Evolutionary conservation across 2,888 invertebrate species (phyloP), one percentile per base, ranked within the genome.

Genomic region (Hemicrepidius hirtus): DNA sequence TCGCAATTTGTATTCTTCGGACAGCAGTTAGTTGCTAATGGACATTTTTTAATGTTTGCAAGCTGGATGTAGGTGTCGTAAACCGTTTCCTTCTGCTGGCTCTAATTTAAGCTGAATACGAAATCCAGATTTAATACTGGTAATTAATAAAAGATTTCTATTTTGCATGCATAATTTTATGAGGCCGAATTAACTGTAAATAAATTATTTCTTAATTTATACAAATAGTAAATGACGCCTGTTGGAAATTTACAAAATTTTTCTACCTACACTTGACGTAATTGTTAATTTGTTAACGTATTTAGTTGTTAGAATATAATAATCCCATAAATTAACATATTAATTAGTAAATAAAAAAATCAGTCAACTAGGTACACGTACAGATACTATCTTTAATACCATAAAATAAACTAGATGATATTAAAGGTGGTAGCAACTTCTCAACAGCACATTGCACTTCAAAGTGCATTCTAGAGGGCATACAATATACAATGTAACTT

Each of bases 401-500:
- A 18, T 44, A 18, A 16, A 13, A 3, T 44, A 18, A 1, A 13
- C 2, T 44, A 44, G 32, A 44, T 18, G 18, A 44, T 16, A 44
- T 44, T 18, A 9, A 18, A 44, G 13, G 18, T 41, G 18, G 44
- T 44, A 44, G 18, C 49, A 10, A 12, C 12, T 49, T 12, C 20
- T 21, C 6, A 49, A 0, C 0, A 21, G 20, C 21, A 3, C 21
- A 10, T 49, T 49, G 20, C 49, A 49, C 12, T 10, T 49, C 21
- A 20, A 49, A 49, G 20, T 49, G 49, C 49, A 44, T 16, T 41
- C 18, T 18, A 18, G 18, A 44, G 18, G 16, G 18, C 44, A 53
- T 53, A 53, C 53, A 53, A 32, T 53, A 32, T 53, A 53, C 53
- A 53, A 32, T 53, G 53, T 53, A 53, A 28, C 53, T 24, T 53